phyloP scores from a whole-genome alignment of 2,888 invertebrate species.

The Parnassius glacialis region DNA sequence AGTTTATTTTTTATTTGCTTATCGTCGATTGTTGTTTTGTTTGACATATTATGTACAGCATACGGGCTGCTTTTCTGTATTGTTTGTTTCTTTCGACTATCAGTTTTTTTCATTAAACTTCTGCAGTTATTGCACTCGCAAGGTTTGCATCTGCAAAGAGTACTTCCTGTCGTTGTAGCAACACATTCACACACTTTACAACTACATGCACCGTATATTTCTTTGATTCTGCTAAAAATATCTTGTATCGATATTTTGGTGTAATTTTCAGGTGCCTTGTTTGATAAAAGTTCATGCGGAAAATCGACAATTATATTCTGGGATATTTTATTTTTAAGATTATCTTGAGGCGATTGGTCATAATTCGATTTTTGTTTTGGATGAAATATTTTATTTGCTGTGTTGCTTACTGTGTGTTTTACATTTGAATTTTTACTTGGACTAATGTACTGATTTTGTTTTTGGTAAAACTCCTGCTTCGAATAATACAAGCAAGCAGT shows the following conservation, averaged over 20 bases:
- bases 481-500: conserved; percentile 5
- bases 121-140: conserved; percentile 29
- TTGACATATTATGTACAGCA: neutral
- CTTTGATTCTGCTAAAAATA: conserved; percentile 53
- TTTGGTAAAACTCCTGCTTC: neutral
- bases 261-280: conserved; percentile 16
- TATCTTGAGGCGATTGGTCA: conserved; percentile 19
- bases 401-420: neutral
- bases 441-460: neutral
- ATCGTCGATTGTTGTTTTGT: no score
- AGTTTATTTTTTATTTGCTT: no score
- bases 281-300: conserved; percentile 5
- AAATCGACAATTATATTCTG: neutral
- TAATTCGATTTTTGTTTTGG: conserved; percentile 29
- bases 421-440: neutral
- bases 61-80: neutral
- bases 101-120: conserved; percentile 1
- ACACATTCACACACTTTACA: conserved; percentile 65
- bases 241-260: conserved; percentile 38
- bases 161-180: conserved; percentile 33
- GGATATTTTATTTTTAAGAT: neutral
- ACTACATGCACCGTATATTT: conserved; percentile 60
- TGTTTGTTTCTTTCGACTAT: neutral
- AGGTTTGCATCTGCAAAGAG: conserved; percentile 29
- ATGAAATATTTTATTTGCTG: neutral